Base-by-base conservation (phyloP, 1,140 invertebrate genomes). In the Pogonognathellus flavescens region DNA sequence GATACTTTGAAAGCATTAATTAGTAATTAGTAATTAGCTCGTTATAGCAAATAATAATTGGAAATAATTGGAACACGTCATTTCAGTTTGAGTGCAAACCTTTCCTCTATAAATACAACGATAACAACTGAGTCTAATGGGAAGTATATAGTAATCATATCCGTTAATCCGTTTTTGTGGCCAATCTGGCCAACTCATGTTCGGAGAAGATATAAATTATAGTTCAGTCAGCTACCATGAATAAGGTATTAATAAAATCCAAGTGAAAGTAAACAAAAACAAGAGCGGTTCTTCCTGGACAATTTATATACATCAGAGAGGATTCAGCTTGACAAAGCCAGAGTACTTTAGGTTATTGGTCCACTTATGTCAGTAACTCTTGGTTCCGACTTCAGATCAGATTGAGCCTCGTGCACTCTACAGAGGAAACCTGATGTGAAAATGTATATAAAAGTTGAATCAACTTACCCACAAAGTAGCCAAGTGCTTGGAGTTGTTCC, bases 401-500 rank as follows among this genome's bases (percentile, higher is more conserved):
- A 66, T 59, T 49, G 49, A 0, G 14, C 49, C 10, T 50, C 13
- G 25, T n/a, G 14, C 14, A 16, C 14, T 18, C 0, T 10, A 9
- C 13, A 4, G 70, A 76, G 16, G n/a, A 62, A 62, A 62, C 6
- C n/a, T 55, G 2, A 55, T 5, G 53, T 16, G 18, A 25, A 10
- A 66, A 66, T 0, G 9, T 14, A 25, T 25, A 6, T 60, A 22
- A 70, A 49, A 76, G 70, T 25, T 49, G 25, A 76, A 14, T 25
- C 62, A 83, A 90, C 93, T 90, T 88, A 93, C 93, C 95, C 86
- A 96, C 95, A 84, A 94, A 93, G 89, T 95, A 95, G 82, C 95
- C 96, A 11, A 98, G 91, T 50, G 93, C 93, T 91, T 99, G 97
- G 11, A 99, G 91, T 84, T 94, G 92, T 88, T 96, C 95, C 20